phyloP scores from a whole-genome alignment of 1,140 invertebrate species.

The Idris sp. region DNA sequence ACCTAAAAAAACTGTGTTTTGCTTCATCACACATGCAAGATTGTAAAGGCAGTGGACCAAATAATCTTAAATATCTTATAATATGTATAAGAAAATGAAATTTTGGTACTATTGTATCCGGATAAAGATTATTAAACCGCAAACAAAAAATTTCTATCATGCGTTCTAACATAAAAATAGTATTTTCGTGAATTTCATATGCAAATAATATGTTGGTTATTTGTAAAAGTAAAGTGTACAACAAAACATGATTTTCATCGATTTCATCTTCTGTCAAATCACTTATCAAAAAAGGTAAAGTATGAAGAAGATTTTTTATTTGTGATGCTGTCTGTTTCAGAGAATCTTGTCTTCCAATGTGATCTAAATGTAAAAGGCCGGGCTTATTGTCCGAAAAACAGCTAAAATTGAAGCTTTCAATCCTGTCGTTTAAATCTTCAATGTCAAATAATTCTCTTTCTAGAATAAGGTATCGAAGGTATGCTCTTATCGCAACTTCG shows the following conservation, averaged over 20 bases:
- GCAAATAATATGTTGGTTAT: slow-evolving; percentile 49
- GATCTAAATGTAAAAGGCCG: slow-evolving; percentile 6
- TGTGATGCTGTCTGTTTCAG: slow-evolving; percentile 50
- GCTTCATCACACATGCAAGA: background rate
- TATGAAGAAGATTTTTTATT: slow-evolving; percentile 40
- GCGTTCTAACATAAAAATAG: background rate
- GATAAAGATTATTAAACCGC: slow-evolving; percentile 13
- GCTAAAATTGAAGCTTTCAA: slow-evolving; percentile 37
- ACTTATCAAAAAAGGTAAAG: slow-evolving; percentile 35
- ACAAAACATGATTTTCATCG: slow-evolving; percentile 1
- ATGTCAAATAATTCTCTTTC: slow-evolving; percentile 24
- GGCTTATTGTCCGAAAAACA: slow-evolving; percentile 40
- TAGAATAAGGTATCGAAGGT: slow-evolving; percentile 17
- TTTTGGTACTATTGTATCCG: slow-evolving; percentile 15
- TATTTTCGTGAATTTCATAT: slow-evolving; percentile 41
- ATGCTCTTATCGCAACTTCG: slow-evolving; percentile 22
- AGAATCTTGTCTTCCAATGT: slow-evolving; percentile 17
- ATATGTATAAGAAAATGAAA: slow-evolving; percentile 30
- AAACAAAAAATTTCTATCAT: slow-evolving; percentile 49
- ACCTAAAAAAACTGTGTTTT: background rate
- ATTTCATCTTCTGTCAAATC: slow-evolving; percentile 6
- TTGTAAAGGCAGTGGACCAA: slow-evolving; percentile 2
- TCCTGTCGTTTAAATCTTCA: slow-evolving; percentile 30
- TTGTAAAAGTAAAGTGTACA: slow-evolving; percentile 38
- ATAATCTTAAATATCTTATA: slow-evolving; percentile 1